phyloP scores from a whole-genome alignment of 2,797 vertebrate genomes.

The Chelon auratus region DNA sequence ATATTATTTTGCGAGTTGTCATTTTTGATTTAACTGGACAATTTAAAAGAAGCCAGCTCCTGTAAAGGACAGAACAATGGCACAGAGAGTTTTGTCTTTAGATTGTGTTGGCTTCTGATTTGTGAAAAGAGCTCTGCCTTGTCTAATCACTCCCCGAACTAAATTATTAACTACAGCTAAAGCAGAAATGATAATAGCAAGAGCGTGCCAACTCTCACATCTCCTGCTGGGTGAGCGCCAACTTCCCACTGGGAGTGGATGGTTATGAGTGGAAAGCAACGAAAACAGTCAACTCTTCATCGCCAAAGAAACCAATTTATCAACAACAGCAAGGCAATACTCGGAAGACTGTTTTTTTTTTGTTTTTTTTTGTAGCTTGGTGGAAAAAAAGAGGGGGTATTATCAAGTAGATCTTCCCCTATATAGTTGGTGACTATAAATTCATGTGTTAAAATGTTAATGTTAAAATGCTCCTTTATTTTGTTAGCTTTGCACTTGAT shows the following conservation, averaged over 20 bases:
- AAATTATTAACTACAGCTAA: slow-evolving; percentile 55
- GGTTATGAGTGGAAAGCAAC: slow-evolving; percentile 56
- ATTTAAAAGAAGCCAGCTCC: slow-evolving; percentile 16
- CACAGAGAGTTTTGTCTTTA: slow-evolving; percentile 6
- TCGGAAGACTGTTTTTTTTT: slow-evolving; percentile 52
- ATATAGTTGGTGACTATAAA: too few species aligned
- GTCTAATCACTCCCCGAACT: slow-evolving; percentile 27
- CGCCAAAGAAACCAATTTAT: slow-evolving; percentile 67
- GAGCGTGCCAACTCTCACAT: slow-evolving; percentile 48
- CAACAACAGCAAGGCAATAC: slow-evolving; percentile 53
- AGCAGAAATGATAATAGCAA: slow-evolving; percentile 51
- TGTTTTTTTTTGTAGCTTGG: slow-evolving; percentile 48
- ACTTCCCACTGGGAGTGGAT: slow-evolving; percentile 43
- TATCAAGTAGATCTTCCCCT: too few species aligned
- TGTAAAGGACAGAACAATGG: slow-evolving; percentile 8
- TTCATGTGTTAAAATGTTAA: too few species aligned
- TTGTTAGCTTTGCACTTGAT: too few species aligned
- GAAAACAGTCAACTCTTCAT: slow-evolving; percentile 59
- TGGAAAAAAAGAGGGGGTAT: too few species aligned
- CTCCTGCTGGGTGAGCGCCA: slow-evolving; percentile 55
- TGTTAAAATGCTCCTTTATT: too few species aligned
- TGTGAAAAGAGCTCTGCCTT: slow-evolving; percentile 30
- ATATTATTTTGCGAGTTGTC: background rate
- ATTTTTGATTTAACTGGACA: slow-evolving; percentile 7
- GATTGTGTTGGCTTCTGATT: slow-evolving; percentile 35